These are phyloP conservation scores for Piezodorus guildinii DNA, from an alignment of 1,140 invertebrate species.

Conservation along the genomic window DNA sequence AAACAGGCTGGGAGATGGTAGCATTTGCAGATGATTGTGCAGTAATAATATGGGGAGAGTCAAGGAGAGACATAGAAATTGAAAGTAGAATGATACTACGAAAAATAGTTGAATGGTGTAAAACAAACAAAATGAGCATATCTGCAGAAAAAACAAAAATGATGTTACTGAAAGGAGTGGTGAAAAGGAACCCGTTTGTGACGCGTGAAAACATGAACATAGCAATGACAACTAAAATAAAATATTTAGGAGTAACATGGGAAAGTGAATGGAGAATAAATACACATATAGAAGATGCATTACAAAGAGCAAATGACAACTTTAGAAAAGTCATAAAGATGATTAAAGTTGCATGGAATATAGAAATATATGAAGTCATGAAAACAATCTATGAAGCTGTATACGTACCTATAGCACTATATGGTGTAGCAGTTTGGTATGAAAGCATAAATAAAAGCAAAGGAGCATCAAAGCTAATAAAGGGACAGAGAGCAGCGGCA, in stretches of 20 bases:
- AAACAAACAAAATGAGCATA: not conserved
- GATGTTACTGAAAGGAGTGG: not conserved
- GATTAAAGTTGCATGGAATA: not conserved
- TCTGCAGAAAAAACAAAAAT: not conserved
- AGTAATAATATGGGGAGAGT: too few species aligned
- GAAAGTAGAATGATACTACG: not conserved
- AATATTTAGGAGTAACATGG: not conserved
- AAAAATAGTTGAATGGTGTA: not conserved
- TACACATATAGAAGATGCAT: not conserved
- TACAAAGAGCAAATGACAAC: not conserved
- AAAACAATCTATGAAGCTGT: not conserved
- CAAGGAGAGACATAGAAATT: not conserved
- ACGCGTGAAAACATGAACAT: not conserved
- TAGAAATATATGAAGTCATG: not conserved
- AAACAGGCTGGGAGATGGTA: not conserved
- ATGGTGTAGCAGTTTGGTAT: not conserved
- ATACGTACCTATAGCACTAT: not conserved
- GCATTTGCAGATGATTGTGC: not conserved
- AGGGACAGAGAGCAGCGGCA: not conserved
- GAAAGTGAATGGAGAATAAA: not conserved
- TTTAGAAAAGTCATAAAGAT: not conserved
- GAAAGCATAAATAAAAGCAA: not conserved
- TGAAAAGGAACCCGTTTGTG: not conserved
- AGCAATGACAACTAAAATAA: not conserved
- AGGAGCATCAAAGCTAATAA: not conserved